Evolutionary conservation across 2,113 vertebrate genomes (phyloP), one percentile per base, ranked within the genome.

Genomic region (Albula glossodonta): DNA sequence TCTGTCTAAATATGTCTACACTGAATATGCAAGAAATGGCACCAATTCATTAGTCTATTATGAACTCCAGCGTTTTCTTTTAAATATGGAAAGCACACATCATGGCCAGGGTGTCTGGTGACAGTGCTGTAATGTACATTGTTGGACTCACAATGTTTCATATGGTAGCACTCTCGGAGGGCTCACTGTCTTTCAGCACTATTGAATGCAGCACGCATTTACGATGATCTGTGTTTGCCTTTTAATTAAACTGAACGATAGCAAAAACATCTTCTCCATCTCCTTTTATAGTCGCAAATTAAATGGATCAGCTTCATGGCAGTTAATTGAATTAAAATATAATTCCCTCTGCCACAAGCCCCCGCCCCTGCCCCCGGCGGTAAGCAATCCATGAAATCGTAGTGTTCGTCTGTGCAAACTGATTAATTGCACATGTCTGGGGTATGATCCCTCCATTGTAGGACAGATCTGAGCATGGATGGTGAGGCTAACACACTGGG

Each of bases 241-340:
- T 13, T 48, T 78, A 15, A 50, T 19, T 50, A 50, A 48, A 79
- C 48, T 17, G 78, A 49, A 10, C 5, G 48, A 79, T 17, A 8
- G 41, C 12, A 41, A 15, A 79, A 50, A 48, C 13, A 19, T 1
- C 41, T 25, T 13, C 78, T 19, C 41, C 41, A 13, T 50, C 78
- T 79, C 49, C 5, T 48, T 50, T 74, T 10, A 74, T 2, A 74
- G n/a, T n/a, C 48, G 15, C 78, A 15, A 50, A 50, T 3, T 41
- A 19, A 79, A 3, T 4, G 8, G 78, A 79, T 79, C 9, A 11
- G 48, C 19, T 50, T 79, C 70, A 50, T 19, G 41, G 17, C 31
- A 50, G 78, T 17, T 79, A 79, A 74, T 79, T 79, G 49, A 79
- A 79, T 49, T 79, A 79, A 50, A 74, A 66, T 50, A 79, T 79